Evolutionary conservation across 1,140 invertebrate species (phyloP).

Genomic region (Musca vetustissima): DNA sequence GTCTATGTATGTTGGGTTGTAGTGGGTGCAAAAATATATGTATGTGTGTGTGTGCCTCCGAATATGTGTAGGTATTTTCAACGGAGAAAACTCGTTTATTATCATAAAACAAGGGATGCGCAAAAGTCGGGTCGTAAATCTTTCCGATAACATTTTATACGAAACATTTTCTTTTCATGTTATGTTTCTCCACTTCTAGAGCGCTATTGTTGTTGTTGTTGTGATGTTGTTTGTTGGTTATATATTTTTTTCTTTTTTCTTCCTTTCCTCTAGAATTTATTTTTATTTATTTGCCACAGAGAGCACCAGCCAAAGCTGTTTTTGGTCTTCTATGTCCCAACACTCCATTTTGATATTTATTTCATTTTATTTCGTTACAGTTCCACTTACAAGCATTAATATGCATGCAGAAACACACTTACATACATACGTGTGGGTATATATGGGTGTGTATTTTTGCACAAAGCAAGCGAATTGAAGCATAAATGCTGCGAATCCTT

Average conservation of each 20-base stretch:
- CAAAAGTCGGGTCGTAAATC: conserved; percentile 58
- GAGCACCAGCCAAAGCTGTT: neutral
- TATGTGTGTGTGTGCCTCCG: neutral
- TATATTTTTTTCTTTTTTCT: neutral
- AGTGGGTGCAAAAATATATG: conserved; percentile 1
- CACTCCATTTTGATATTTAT: conserved; percentile 11
- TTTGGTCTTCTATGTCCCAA: conserved; percentile 5
- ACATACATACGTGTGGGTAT: neutral
- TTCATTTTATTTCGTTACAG: conserved; percentile 7
- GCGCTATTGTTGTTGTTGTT: neutral
- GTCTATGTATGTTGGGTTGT: neutral
- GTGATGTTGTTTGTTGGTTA: neutral
- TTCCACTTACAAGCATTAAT: neutral
- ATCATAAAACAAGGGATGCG: conserved; percentile 57
- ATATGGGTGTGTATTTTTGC: too few relatives aligned
- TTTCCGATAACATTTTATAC: conserved; percentile 58
- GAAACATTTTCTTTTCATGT: conserved; percentile 55
- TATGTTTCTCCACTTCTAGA: neutral
- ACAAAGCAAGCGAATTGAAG: too few relatives aligned
- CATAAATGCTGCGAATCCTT: too few relatives aligned
- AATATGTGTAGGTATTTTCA: conserved; percentile 43
- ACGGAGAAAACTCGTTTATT: conserved; percentile 57
- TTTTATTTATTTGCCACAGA: conserved; percentile 7
- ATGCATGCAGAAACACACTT: neutral
- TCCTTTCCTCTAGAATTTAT: conserved; percentile 27